A percentile compares a stretch with the other conserved stretches of the same genome.
Conservation (phyloP, 1,140 invertebrate genomes). For the Dinoponera quadriceps region DNA sequence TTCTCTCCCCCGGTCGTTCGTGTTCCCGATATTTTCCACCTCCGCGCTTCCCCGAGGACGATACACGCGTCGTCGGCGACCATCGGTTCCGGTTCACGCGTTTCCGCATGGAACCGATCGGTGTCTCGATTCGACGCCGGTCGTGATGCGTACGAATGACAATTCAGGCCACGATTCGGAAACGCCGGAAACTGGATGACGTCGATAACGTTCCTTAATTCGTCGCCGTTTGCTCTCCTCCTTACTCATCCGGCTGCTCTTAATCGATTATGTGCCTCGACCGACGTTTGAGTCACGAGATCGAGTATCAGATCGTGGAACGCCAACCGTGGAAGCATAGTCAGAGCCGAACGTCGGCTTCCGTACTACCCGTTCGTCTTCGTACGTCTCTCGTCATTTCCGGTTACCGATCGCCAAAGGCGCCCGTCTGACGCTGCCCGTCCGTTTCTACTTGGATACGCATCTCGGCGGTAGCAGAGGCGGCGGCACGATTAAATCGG, state of each 20-base stretch:
- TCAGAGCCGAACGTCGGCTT: neutral
- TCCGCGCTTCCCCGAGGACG: neutral
- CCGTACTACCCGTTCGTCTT: neutral
- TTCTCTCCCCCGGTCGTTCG: neutral
- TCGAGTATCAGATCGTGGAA: neutral
- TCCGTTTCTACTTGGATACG: slow-evolving; percentile 51
- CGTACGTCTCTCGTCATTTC: slow-evolving; percentile 61
- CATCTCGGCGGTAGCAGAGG: slow-evolving; percentile 23
- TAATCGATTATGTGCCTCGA: too few species aligned
- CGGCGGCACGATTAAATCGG: slow-evolving; percentile 29
- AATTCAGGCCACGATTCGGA: too few species aligned
- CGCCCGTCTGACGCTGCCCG: slow-evolving; percentile 33
- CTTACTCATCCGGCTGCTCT: too few species aligned
- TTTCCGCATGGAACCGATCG: too few species aligned
- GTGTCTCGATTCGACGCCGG: too few species aligned
- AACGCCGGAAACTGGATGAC: too few species aligned
- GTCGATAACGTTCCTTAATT: too few species aligned
- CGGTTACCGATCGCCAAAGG: slow-evolving; percentile 60
- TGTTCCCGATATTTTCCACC: neutral
- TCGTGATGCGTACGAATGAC: too few species aligned
- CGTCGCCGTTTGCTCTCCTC: too few species aligned
- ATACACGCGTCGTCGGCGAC: neutral
- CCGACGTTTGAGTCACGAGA: neutral
- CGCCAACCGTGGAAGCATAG: neutral
- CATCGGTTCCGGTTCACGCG: too few species aligned